phyloP scores from a whole-genome alignment of 2,797 vertebrate species.

The Smutsia temminckii region DNA sequence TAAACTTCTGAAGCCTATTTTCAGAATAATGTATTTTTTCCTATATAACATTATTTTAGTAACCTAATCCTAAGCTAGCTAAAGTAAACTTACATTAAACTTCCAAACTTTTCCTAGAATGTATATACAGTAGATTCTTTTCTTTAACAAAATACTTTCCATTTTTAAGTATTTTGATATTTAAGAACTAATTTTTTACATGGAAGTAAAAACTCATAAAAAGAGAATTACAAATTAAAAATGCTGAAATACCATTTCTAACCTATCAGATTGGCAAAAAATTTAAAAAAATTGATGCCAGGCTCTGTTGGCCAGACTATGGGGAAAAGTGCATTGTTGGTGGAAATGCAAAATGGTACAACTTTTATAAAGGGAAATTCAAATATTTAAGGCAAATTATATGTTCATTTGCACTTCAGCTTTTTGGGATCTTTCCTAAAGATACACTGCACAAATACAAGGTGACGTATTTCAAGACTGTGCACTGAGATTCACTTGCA shows the following conservation, averaged over 20 bases:
- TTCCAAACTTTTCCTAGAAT: not conserved
- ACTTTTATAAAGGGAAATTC: not conserved
- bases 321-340: not conserved
- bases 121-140: not conserved
- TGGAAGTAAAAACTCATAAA: not conserved
- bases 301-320: not conserved
- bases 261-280: not conserved
- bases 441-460: not conserved
- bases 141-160: not conserved
- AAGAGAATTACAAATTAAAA: not conserved
- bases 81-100: not conserved
- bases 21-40: not conserved
- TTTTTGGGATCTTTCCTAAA: not conserved
- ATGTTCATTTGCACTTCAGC: not conserved
- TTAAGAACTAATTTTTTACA: not conserved
- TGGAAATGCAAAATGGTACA: not conserved
- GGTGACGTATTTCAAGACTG: not conserved
- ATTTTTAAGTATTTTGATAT: not conserved
- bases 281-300: not conserved
- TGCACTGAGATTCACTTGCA: conserved; percentile 3
- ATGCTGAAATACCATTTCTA: not conserved
- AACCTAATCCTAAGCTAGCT: not conserved
- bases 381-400: conserved; percentile 17
- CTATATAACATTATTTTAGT: not conserved
- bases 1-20: conserved; percentile 31